Evolutionary conservation across 1,140 invertebrate species (phyloP), one percentile per base, ranked within the genome.

Genomic region (Colletes gigas): DNA sequence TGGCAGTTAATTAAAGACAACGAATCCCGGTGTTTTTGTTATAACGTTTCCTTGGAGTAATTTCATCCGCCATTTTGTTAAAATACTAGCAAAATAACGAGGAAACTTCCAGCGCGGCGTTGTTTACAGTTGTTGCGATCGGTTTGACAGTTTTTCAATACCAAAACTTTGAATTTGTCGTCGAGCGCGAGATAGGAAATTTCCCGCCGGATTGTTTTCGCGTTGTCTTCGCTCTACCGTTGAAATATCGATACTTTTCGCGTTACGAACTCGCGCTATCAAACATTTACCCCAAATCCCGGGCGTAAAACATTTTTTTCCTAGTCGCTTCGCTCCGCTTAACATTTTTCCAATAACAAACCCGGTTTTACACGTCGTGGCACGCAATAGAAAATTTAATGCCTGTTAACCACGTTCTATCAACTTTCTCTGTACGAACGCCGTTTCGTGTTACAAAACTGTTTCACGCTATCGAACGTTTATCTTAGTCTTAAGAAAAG

Each of bases 361-460:
- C 59, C 15, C 21, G 59, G 9, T 4, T n/a, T 9, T 19, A 1
- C 17, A 57, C 17, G 55, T 19, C 7, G 4, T 8, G 8, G 10
- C 55, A 57, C 7, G 55, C 55, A 7, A 19, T n/a, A 7, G 19
- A 57, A 57, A 57, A 57, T 19, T 8, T 19, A 57, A n/a, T 19
- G n/a, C n/a, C n/a, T n/a, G 7, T 19, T 19, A 14, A 12, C 17
- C 12, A 17, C 30, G 60, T 41, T 76, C 50, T 14, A 9, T 57
- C 12, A 30, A 21, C 54, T 67, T 54, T 57, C 50, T 17, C 19
- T 39, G 30, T 30, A 55, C 14, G 39, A 17, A 54, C 50, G 17
- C 19, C 63, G 19, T 76, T 30, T 47, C 74, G 74, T 76, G 63
- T 68, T 21, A 17, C 12, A 55, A 68, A 57, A 47, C 65, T 68